A percentile compares a stretch with the other conserved stretches of the same genome.
These are phyloP conservation scores for Pygoscelis antarcticus DNA, from an alignment of 2,113 vertebrate genomes.

Conservation along the genomic window DNA sequence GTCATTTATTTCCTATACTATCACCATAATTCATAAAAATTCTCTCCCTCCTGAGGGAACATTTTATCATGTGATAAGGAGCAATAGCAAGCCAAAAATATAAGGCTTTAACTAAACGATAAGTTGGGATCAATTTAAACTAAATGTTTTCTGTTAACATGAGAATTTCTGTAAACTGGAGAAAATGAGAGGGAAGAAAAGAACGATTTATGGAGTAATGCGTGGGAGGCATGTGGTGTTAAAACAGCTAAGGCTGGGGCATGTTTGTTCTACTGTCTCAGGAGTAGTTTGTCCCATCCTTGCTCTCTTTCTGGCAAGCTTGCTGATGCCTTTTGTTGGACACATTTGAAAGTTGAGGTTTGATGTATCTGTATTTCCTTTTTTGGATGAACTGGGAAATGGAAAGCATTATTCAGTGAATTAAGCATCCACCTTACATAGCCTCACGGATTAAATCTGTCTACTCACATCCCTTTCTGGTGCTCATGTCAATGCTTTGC, in stretches of 20 bases:
- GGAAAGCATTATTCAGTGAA: constrained; percentile 27
- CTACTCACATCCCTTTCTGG: background rate
- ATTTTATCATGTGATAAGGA: constrained; percentile 53
- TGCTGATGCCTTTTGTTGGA: constrained; percentile 31
- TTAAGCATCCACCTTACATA: background rate
- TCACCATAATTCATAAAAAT: constrained; percentile 39
- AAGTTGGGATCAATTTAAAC: constrained; percentile 60
- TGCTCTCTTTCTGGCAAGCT: background rate
- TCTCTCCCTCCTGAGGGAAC: constrained; percentile 2
- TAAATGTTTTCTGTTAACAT: constrained; percentile 42
- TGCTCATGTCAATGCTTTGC: background rate
- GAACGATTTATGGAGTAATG: constrained; percentile 40
- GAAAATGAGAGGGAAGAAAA: constrained; percentile 51
- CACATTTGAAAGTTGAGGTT: background rate
- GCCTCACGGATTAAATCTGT: background rate
- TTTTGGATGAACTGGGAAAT: background rate
- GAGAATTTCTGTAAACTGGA: constrained; percentile 49
- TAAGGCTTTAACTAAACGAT: constrained; percentile 42
- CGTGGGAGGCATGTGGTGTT: constrained; percentile 11
- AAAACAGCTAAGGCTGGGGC: constrained; percentile 36
- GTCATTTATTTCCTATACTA: constrained; percentile 23
- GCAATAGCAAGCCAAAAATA: constrained; percentile 36
- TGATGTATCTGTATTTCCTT: background rate
- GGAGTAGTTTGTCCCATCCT: constrained; percentile 44
- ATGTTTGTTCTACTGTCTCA: constrained; percentile 56